These are phyloP conservation scores for Motacilla alba DNA, from an alignment of 2,113 vertebrate species.

Conservation along the genomic window DNA sequence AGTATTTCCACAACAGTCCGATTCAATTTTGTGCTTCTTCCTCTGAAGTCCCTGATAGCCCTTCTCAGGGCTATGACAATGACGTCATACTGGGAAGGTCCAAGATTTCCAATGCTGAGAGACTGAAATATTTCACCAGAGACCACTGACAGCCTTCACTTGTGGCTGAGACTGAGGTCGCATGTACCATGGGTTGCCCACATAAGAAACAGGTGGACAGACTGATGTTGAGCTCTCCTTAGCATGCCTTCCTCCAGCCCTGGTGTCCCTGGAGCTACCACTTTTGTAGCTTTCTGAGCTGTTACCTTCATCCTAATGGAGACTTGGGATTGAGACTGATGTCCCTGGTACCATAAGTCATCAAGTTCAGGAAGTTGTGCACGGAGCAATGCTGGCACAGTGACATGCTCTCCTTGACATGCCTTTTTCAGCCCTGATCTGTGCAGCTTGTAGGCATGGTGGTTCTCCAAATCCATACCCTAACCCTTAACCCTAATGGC, in stretches of 20 bases:
- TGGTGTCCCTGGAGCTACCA: not conserved
- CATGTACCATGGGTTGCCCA: rapidly evolving
- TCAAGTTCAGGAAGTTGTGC: not conserved
- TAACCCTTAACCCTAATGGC: not conserved
- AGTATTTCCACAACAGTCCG: not conserved
- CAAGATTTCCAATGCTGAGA: not conserved
- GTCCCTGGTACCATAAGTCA: rapidly evolving
- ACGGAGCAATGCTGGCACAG: not conserved
- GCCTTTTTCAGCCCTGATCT: not conserved
- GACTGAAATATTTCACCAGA: not conserved
- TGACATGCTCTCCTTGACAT: not conserved
- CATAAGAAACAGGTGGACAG: not conserved
- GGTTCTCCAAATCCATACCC: not conserved
- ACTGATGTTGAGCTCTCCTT: not conserved
- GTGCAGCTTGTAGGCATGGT: not conserved
- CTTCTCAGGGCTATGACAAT: not conserved
- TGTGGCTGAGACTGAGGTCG: not conserved
- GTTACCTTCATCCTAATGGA: not conserved
- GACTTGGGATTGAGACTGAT: not conserved
- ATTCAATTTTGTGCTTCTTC: not conserved
- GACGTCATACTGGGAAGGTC: not conserved
- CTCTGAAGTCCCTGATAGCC: not conserved
- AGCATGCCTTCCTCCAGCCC: not conserved
- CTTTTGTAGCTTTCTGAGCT: not conserved
- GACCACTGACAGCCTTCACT: not conserved